phyloP scores from a whole-genome alignment of 2,797 vertebrate species.

The Sandelia bainsii region DNA sequence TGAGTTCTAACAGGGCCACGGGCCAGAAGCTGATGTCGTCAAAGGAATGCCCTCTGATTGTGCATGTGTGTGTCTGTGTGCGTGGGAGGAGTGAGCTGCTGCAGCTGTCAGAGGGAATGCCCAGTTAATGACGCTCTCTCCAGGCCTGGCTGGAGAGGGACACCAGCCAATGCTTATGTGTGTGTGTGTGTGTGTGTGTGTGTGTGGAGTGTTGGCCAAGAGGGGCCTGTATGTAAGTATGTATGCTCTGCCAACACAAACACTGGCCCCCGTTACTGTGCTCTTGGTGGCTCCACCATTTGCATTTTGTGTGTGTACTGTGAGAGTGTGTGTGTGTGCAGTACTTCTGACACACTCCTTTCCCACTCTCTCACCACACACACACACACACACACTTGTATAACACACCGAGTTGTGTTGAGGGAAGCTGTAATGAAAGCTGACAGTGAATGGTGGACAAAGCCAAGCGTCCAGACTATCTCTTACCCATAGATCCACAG shows the following conservation, averaged over 20 bases:
- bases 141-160: conserved; percentile 56
- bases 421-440: conserved; percentile 63
- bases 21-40: conserved; percentile 58
- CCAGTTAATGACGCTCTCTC: conserved; percentile 56
- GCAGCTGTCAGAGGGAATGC: conserved; percentile 73
- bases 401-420: conserved; percentile 23
- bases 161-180: conserved; percentile 50
- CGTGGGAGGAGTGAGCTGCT: conserved; percentile 50
- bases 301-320: conserved; percentile 45
- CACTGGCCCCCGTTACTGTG: conserved; percentile 24
- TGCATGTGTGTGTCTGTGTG: conserved; percentile 40
- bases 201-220: conserved; percentile 37
- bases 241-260: conserved; percentile 66
- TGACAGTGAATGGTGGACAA: conserved; percentile 68
- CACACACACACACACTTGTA: neutral
- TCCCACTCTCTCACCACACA: conserved; percentile 18
- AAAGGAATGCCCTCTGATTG: conserved; percentile 72
- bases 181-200: conserved; percentile 10
- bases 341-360: conserved; percentile 20
- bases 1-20: conserved; percentile 57
- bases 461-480: conserved; percentile 51
- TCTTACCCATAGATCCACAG: conserved; percentile 58
- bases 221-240: conserved; percentile 41
- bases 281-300: conserved; percentile 29
- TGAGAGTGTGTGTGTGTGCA: conserved; percentile 30